These are phyloP conservation scores for Apostichopus leukothele DNA, from an alignment of 53 echinoderm and acorn worm species.

Conservation along the genomic window DNA sequence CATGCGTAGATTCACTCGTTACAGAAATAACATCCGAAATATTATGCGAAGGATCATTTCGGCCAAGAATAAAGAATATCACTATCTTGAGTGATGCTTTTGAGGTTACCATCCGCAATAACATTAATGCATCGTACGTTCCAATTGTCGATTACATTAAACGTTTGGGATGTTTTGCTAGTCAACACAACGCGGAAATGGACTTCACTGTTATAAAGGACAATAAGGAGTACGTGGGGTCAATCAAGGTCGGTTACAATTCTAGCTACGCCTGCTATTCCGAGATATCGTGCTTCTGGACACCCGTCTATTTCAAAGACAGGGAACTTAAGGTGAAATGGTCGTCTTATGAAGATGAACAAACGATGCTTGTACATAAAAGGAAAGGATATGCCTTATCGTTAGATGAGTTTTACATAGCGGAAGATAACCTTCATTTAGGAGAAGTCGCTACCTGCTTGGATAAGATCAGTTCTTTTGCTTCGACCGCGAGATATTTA, in stretches of 20 bases:
- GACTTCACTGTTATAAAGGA: not conserved
- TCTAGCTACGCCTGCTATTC: not conserved
- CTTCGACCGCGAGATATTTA: conserved; percentile 11
- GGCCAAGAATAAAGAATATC: not conserved
- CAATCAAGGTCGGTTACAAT: not conserved
- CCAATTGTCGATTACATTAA: not conserved
- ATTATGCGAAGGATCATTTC: not conserved
- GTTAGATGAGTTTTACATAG: not conserved
- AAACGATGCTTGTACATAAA: not conserved
- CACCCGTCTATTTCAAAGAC: conserved; percentile 3
- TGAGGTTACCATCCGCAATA: not conserved
- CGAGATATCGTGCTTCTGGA: not conserved
- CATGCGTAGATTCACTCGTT: not conserved
- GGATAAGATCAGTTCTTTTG: not conserved
- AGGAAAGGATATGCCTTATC: not conserved
- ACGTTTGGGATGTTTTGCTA: not conserved
- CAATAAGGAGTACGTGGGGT: not conserved
- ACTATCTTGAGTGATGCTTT: not conserved
- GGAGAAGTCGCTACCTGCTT: conserved; percentile 1
- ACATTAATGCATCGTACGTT: not conserved
- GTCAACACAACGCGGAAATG: not conserved
- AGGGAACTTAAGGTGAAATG: not conserved
- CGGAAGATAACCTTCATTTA: not conserved
- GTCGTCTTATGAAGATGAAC: not conserved
- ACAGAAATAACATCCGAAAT: not conserved